Evolutionary conservation across 2,888 invertebrate genomes (phyloP), one percentile per base, ranked within the genome.

Genomic region (Rotaria socialis): DNA sequence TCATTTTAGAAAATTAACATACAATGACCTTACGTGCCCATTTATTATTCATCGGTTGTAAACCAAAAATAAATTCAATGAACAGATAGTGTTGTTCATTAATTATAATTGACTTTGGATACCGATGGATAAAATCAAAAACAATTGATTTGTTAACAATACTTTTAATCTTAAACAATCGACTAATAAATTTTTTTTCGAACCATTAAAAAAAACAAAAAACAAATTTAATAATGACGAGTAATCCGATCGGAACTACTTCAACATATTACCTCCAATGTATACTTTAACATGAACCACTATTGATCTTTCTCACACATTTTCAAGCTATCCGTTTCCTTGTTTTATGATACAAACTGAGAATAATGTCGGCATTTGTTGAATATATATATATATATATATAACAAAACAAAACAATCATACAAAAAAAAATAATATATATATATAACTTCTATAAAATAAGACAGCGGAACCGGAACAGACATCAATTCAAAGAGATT

Each of bases 221-320:
- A 16, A 27, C 2, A 60, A 60, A 60, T 27, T 60, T 11, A 60
- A 60, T 27, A 11, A 60, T 60, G 6, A 60, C n/a, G 58, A n/a
- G 58, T 67, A 67, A 67, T 67, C 35, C 67, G 67, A 67, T 67
- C 67, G 67, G 67, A 67, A 67, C 67, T 67, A 67, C 35, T 67
- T 67, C 67, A 35, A 67, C 19, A 19, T 41, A 60, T 60, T 60
- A 60, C n/a, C 58, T 14, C 1, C 24, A 10, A 27, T 67, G 16
- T 19, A 27, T 67, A 35, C 2, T 35, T 67, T 35, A 35, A 67
- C 67, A 67, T 27, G 67, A 35, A 16, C 35, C 14, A 67, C 67
- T 35, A 67, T 67, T 67, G 67, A 67, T 67, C 67, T 67, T 67
- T 67, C 67, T 67, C 67, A 35, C 67, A 67, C 67, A 67, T 67